Evolutionary conservation across 2,113 vertebrate species (phyloP).

Genomic region (Seriola quinqueradiata): DNA sequence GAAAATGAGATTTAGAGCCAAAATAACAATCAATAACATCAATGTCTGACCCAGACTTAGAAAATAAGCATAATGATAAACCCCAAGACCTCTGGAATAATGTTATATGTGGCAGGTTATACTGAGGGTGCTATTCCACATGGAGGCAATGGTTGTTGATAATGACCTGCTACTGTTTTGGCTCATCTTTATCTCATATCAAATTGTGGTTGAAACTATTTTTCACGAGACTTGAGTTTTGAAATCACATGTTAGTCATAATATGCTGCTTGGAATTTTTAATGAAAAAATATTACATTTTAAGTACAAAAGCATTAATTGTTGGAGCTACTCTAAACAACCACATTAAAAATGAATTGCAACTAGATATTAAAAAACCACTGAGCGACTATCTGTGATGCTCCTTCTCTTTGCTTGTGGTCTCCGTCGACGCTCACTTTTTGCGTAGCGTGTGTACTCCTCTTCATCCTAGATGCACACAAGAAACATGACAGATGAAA

Average conservation of each 20-base stretch:
- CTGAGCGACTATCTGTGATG: constrained; percentile 12
- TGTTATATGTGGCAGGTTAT: background rate
- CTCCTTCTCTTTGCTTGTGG: constrained; percentile 30
- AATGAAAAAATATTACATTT: constrained; percentile 10
- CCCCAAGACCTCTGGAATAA: background rate
- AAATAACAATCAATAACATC: background rate
- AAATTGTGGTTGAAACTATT: background rate
- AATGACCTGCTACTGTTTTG: background rate
- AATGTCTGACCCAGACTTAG: background rate
- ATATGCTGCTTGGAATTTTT: background rate
- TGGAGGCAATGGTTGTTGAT: background rate
- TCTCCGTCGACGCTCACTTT: constrained; percentile 38
- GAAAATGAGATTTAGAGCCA: background rate
- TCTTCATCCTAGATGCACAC: constrained; percentile 69
- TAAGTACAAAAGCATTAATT: constrained; percentile 24
- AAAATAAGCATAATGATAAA: background rate
- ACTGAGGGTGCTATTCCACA: background rate
- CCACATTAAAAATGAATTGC: background rate
- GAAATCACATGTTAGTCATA: background rate
- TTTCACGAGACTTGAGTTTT: background rate
- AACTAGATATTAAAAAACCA: background rate
- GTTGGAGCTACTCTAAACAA: background rate
- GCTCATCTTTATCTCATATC: background rate
- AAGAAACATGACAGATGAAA: constrained; percentile 31
- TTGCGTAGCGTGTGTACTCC: constrained; percentile 43